phyloP scores from a whole-genome alignment of 2,113 vertebrate species.

The Columbina picui region DNA sequence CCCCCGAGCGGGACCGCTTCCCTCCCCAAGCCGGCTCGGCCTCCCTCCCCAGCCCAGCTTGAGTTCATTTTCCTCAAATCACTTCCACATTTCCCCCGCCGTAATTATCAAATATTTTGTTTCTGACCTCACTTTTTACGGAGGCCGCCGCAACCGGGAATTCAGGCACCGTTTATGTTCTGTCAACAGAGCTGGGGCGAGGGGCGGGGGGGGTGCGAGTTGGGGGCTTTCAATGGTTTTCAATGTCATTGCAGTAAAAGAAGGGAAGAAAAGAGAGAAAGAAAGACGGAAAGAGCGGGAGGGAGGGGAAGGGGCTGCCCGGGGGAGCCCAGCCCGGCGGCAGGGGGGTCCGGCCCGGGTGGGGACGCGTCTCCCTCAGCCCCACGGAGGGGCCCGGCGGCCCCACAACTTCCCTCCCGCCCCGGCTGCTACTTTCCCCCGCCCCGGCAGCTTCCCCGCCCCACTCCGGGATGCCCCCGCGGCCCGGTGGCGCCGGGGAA shows the following conservation, averaged over 20 bases:
- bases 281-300: neutral
- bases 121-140: constrained; percentile 79
- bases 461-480: neutral
- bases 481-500: neutral
- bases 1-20: constrained; percentile 40
- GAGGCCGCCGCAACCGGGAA: constrained; percentile 54
- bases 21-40: constrained; percentile 64
- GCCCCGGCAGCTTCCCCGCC: neutral
- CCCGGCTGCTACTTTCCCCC: neutral
- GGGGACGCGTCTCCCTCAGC: neutral
- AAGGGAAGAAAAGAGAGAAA: neutral
- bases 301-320: neutral
- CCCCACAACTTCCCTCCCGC: neutral
- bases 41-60: constrained; percentile 68
- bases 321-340: neutral
- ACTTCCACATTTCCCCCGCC: constrained; percentile 79
- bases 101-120: constrained; percentile 79
- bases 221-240: constrained; percentile 28
- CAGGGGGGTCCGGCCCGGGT: neutral
- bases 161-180: constrained; percentile 64
- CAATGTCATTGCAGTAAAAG: constrained; percentile 44
- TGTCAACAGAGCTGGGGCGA: constrained; percentile 39
- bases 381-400: neutral
- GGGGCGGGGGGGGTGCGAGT: neutral
- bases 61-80: constrained; percentile 74